Base-by-base conservation (phyloP, 2,113 vertebrate genomes). In the Orientallactaga bullata region DNA sequence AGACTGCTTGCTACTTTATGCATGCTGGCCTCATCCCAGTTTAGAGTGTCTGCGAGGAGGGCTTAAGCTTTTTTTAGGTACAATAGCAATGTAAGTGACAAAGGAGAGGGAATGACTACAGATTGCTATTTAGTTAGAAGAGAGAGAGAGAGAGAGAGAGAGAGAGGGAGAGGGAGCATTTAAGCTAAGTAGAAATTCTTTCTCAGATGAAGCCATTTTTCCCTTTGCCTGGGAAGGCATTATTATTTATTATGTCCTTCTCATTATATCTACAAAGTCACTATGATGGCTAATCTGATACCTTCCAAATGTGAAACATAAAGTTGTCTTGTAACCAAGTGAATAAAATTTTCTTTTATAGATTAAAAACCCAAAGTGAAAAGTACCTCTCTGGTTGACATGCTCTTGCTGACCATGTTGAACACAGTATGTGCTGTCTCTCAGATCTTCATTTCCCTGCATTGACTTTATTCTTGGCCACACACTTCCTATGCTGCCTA, bases 1-100 rank as follows among this genome's bases (percentile, higher is more conserved):
- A 77, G 85, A 68, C 60, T 82, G 71, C 23, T 90, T 79, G 85
- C 30, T 88, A 10, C 86, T 91, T 94, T 78, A 72, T 42, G 58
- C 61, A 35, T 73, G 91, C 83, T 84, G 60, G 73, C 63, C 55
- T 85, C 61, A 71, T 81, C 66, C 39, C 47, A 85, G 13, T 88
- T 90, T 60, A 85, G 30, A 63, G 51, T 73, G 18, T 78, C 68
- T 95, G 83, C 72, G 37, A 47, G 30, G 90, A 93, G 15, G 58
- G 10, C 47, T 60, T 42, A 18, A 58, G 63, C 42, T 61, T 88
- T 88, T 90, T 69, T 30, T 84, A n/a, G 61, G 24, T 73, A 37
- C 7, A 5, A 17, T 17, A 60, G n/a, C 24, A 81, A 39, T 28
- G 12, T 61, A 73, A 24, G 32, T 76, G 65, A 51, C 16, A 85